These are phyloP conservation scores for Anthrax anthrax DNA, from an alignment of 2,888 invertebrate genomes.

Conservation along the genomic window DNA sequence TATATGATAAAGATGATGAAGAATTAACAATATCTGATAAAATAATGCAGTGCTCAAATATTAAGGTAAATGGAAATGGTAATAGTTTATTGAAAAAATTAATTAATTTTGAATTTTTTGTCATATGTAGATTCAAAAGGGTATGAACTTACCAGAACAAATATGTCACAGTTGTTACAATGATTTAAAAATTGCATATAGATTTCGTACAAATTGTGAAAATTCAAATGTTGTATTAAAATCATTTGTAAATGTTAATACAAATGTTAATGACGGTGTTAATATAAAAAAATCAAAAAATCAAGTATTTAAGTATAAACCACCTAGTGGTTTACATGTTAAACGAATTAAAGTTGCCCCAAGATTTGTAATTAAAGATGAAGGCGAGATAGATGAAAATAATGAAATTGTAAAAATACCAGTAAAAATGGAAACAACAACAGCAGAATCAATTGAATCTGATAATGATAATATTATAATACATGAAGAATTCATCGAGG, in stretches of 20 bases:
- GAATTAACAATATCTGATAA: constrained; percentile 9
- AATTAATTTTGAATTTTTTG: neutral
- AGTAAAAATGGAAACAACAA: too few relatives aligned
- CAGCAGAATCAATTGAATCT: too few relatives aligned
- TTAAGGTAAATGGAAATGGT: constrained; percentile 5
- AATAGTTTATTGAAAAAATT: neutral
- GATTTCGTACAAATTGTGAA: constrained; percentile 28
- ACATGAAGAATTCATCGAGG: too few relatives aligned
- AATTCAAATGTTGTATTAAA: constrained; percentile 26
- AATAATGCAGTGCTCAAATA: constrained; percentile 12
- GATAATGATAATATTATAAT: neutral
- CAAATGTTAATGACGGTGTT: neutral
- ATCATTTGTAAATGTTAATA: constrained; percentile 13
- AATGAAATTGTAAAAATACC: neutral
- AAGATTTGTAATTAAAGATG: constrained; percentile 2
- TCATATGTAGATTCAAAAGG: constrained; percentile 16
- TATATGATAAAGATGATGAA: constrained; percentile 11
- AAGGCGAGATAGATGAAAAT: neutral
- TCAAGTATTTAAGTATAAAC: constrained; percentile 8
- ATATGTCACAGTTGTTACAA: constrained; percentile 25
- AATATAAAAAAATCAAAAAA: neutral
- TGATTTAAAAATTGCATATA: constrained; percentile 27
- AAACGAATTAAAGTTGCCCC: constrained; percentile 8
- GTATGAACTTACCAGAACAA: constrained; percentile 23
- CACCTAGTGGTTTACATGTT: constrained; percentile 10